These are phyloP conservation scores for Menidia beryllina DNA, from an alignment of 2,113 vertebrate species.

Conservation along the genomic window DNA sequence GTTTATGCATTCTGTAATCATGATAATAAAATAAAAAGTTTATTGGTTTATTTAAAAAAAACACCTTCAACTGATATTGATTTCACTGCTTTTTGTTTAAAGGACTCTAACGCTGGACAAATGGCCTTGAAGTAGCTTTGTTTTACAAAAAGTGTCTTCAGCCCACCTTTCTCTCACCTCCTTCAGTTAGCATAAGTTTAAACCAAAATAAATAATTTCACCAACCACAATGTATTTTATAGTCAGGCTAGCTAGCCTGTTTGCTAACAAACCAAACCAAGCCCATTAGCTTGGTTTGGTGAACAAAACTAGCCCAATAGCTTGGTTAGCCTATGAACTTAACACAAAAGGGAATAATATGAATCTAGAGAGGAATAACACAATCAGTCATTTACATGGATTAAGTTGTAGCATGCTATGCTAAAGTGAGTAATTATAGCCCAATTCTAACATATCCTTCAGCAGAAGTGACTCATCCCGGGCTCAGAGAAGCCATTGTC, in stretches of 20 bases:
- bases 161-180: constrained; percentile 42
- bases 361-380: no score
- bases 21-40: background rate
- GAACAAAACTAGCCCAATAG: no score
- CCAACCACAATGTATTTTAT: no score
- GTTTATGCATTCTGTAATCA: background rate
- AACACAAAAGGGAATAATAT: no score
- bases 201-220: no score
- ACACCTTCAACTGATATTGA: background rate
- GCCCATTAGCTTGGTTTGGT: no score
- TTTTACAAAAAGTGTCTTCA: background rate
- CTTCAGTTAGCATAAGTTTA: background rate
- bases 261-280: no score
- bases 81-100: background rate
- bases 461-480: constrained; percentile 53
- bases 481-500: constrained; percentile 29
- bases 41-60: background rate
- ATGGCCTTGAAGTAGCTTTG: constrained; percentile 12
- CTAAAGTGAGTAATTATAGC: no score
- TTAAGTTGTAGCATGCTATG: no score
- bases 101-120: constrained; percentile 23
- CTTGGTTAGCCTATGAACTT: no score
- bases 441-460: constrained; percentile 13
- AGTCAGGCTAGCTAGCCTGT: no score
- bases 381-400: no score